These are phyloP conservation scores for Panthera leo DNA, from an alignment of 2,113 vertebrate species.

Conservation along the genomic window DNA sequence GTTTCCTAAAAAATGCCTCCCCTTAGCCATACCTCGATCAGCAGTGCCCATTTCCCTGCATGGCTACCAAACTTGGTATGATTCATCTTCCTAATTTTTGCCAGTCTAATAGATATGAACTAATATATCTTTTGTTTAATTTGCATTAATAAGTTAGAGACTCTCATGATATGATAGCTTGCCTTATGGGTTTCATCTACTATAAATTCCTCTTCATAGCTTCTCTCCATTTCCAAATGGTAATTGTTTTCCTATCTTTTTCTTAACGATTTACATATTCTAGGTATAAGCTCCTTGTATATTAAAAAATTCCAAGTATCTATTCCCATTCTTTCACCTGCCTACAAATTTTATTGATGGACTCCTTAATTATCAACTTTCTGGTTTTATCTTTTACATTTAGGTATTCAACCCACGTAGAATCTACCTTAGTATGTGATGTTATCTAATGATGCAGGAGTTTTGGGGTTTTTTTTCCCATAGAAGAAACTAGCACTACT, in stretches of 20 bases:
- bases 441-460: background rate
- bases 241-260: background rate
- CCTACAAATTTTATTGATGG: background rate
- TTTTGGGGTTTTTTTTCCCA: too few species aligned
- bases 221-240: background rate
- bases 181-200: background rate
- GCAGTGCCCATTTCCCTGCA: background rate
- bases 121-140: background rate
- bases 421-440: background rate
- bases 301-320: background rate
- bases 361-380: background rate
- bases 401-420: background rate
- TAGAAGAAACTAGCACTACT: background rate
- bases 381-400: constrained; percentile 16
- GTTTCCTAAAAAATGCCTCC: background rate
- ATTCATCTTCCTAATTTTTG: background rate
- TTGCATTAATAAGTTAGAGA: background rate
- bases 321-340: background rate
- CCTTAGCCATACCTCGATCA: background rate
- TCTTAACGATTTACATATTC: background rate
- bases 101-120: background rate
- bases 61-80: background rate
- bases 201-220: background rate
- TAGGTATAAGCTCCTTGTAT: background rate
- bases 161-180: background rate